phyloP scores from a whole-genome alignment of 1,140 invertebrate genomes.

The Calephelis virginiensis region DNA sequence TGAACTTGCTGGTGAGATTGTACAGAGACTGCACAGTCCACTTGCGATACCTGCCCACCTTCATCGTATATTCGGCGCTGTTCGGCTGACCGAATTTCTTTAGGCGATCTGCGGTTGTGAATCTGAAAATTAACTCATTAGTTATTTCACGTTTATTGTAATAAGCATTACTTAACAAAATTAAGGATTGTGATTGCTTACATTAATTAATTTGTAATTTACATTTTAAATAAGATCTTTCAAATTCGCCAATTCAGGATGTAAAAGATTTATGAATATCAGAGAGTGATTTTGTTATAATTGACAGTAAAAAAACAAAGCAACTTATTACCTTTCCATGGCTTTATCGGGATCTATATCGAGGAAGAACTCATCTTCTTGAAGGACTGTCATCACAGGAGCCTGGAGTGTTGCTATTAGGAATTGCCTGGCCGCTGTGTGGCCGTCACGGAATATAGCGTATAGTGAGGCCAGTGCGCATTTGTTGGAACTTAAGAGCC shows the following conservation, averaged over 20 bases:
- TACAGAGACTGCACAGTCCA: conserved; percentile 91
- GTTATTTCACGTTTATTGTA: neutral
- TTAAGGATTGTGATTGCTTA: no score
- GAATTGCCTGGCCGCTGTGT: conserved; percentile 94
- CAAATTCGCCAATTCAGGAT: no score
- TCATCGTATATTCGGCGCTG: conserved; percentile 82
- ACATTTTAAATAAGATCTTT: no score
- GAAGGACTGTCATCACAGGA: conserved; percentile 94
- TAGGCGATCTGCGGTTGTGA: conserved; percentile 83
- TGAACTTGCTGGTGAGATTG: conserved; percentile 89
- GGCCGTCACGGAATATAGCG: conserved; percentile 92
- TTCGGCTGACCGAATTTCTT: conserved; percentile 90
- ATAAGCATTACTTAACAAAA: no score
- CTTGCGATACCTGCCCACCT: conserved; percentile 86
- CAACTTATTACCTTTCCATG: conserved; percentile 72
- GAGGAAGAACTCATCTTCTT: conserved; percentile 94
- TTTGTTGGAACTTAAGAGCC: conserved; percentile 89
- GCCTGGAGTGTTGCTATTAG: conserved; percentile 94
- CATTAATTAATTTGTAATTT: no score
- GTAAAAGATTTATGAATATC: neutral
- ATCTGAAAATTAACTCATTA: conserved; percentile 65
- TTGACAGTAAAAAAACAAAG: neutral
- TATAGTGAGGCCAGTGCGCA: conserved; percentile 95
- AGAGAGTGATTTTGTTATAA: neutral
- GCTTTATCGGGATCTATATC: conserved; percentile 96